Evolutionary conservation across 2,797 vertebrate species (phyloP), one percentile per base, ranked within the genome.

Genomic region (Periparus ater): DNA sequence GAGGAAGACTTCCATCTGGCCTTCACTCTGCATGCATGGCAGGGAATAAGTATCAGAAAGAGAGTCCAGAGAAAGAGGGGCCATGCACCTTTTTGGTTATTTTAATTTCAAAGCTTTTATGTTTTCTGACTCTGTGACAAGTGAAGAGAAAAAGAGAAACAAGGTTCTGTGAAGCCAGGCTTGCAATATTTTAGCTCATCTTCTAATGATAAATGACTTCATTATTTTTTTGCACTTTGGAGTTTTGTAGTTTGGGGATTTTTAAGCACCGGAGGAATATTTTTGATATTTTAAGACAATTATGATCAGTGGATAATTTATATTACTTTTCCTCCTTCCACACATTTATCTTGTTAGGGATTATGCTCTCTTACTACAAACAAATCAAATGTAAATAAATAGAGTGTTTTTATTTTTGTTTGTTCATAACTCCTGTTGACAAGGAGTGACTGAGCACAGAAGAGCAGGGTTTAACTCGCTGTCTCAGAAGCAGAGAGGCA

Each of bases 401-500:
- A 29, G 27, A 51, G 29, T 7, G 10, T 6, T 47, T 85, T 78
- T 34, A 47, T 44, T 72, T 87, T 76, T 27, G 11, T 38, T 18
- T 55, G 18, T 66, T 83, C 2, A 2, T 58, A 51, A 45, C 18
- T 70, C 83, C 40, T 74, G 11, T 62, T 42, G 34, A 42, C 11
- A 55, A 48, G 22, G 30, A 58, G 11, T 26, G 73, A 63, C 22
- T 53, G 72, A 58, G 29, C 57, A 45, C 29, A 50, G 57, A 62
- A 73, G 57, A 48, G 30, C 53, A 29, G 79, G 89, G 30, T 96
- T 95, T 81, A 91, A 62, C 20, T 67, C 7, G 6, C 88, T 75
- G 38, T 75, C 63, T 93, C 76, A 74, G 71, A 95, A 95, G 40
- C n/a, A 93, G 89, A 73, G 71, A 38, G 48, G 47, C 62, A 67